A percentile compares a stretch with the other conserved stretches of the same genome.
phyloP scores from a whole-genome alignment of 2,113 vertebrate genomes.

The Brachyhypopomus gauderio region DNA sequence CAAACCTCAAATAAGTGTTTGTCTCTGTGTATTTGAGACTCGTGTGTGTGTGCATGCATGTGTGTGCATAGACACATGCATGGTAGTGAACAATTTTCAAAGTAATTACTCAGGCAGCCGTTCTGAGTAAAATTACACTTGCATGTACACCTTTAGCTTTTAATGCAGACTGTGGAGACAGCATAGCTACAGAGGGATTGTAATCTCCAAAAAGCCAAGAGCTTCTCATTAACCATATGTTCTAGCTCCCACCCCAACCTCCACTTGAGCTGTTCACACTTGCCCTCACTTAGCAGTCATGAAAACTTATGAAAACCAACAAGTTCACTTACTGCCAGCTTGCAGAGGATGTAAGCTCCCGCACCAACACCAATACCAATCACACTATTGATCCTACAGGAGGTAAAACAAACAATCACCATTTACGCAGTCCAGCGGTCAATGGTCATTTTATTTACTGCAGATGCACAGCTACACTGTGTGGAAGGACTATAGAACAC shows the following conservation, averaged over 20 bases:
- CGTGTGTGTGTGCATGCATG: background rate
- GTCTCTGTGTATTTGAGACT: background rate
- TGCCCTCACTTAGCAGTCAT: background rate
- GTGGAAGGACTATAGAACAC: too few species aligned
- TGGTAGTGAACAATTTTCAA: background rate
- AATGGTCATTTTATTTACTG: background rate
- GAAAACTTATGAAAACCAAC: background rate
- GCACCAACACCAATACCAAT: conserved; percentile 91
- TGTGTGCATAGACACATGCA: background rate
- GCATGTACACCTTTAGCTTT: background rate
- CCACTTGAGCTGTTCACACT: background rate
- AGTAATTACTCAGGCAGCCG: background rate
- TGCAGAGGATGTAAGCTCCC: conserved; percentile 89
- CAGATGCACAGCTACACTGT: background rate
- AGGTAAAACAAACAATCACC: background rate
- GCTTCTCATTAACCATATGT: background rate
- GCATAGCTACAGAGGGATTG: background rate
- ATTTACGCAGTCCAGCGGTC: background rate
- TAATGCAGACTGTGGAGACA: conserved; percentile 22
- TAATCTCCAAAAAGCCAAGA: background rate
- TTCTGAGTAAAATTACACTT: too few species aligned
- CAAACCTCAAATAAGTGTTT: background rate
- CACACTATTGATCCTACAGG: conserved; percentile 84
- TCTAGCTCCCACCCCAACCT: background rate
- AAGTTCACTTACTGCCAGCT: conserved; percentile 83